Conservation (phyloP, 2,888 invertebrate genomes). For the Melinopterus prodromus region DNA sequence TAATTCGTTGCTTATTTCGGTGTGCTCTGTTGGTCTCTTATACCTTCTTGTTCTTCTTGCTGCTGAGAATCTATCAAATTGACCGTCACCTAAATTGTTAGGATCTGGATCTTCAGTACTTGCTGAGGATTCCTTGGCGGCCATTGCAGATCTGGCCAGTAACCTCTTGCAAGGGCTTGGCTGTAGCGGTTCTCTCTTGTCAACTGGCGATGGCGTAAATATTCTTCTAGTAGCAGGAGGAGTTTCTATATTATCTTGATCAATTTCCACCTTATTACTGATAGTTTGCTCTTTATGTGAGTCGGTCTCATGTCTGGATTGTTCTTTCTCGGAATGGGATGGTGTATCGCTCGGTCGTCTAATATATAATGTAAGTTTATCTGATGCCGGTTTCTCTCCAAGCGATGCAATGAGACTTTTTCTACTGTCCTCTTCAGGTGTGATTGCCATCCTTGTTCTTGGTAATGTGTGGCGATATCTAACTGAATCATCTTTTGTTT, state of each 20-base stretch:
- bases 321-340: slow-evolving; percentile 25
- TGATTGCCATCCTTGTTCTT: slow-evolving; percentile 43
- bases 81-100: slow-evolving; percentile 72
- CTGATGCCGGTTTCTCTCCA: slow-evolving; percentile 63
- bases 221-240: slow-evolving; percentile 81
- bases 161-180: slow-evolving; percentile 67
- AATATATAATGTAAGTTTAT: slow-evolving; percentile 68
- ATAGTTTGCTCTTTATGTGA: slow-evolving; percentile 44
- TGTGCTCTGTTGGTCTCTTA: slow-evolving; percentile 64
- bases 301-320: slow-evolving; percentile 33
- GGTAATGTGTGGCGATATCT: slow-evolving; percentile 66
- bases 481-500: slow-evolving; percentile 69
- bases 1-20: slow-evolving; percentile 62
- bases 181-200: slow-evolving; percentile 60
- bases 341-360: slow-evolving; percentile 60
- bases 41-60: slow-evolving; percentile 84
- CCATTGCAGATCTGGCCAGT: slow-evolving; percentile 52
- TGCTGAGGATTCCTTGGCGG: slow-evolving; percentile 45
- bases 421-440: slow-evolving; percentile 60
- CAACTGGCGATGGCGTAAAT: slow-evolving; percentile 70
- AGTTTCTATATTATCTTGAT: slow-evolving; percentile 91
- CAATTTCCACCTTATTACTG: slow-evolving; percentile 81
- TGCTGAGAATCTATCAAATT: slow-evolving; percentile 86
- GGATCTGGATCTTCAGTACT: slow-evolving; percentile 58
- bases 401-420: slow-evolving; percentile 66